These are phyloP conservation scores for Dasyprocta punctata DNA, from an alignment of 2,113 vertebrate genomes.

Conservation along the genomic window DNA sequence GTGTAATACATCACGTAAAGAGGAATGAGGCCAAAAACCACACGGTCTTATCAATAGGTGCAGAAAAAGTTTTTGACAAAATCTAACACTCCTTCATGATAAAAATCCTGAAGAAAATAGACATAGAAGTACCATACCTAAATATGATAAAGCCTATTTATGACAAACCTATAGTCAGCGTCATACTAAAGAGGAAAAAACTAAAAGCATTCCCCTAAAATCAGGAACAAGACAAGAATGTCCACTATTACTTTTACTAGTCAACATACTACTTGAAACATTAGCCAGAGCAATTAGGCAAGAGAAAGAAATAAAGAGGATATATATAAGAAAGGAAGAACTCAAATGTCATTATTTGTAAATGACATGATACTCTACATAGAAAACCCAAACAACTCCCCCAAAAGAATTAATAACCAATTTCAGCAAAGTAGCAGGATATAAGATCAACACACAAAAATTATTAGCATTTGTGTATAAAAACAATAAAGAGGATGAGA, in stretches of 20 bases:
- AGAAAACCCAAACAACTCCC: background rate
- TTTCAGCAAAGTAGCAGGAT: background rate
- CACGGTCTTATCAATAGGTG: background rate
- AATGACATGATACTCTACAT: background rate
- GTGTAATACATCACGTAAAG: background rate
- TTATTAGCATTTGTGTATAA: background rate
- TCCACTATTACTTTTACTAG: background rate
- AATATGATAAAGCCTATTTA: background rate
- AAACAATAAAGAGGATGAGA: background rate
- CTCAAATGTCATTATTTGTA: background rate
- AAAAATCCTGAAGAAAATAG: background rate
- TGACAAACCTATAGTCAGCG: background rate
- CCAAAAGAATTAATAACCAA: background rate
- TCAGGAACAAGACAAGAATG: background rate
- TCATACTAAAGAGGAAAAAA: background rate
- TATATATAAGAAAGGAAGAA: background rate
- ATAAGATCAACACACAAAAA: background rate
- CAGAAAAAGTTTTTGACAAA: background rate
- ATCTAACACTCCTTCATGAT: background rate
- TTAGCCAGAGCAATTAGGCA: background rate
- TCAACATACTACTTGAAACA: background rate
- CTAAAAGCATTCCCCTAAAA: background rate
- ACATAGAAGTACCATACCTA: background rate
- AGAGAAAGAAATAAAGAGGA: background rate
- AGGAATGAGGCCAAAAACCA: background rate